Base-by-base conservation (phyloP, 2,888 invertebrate species). In the Ptilodon capucinus region DNA sequence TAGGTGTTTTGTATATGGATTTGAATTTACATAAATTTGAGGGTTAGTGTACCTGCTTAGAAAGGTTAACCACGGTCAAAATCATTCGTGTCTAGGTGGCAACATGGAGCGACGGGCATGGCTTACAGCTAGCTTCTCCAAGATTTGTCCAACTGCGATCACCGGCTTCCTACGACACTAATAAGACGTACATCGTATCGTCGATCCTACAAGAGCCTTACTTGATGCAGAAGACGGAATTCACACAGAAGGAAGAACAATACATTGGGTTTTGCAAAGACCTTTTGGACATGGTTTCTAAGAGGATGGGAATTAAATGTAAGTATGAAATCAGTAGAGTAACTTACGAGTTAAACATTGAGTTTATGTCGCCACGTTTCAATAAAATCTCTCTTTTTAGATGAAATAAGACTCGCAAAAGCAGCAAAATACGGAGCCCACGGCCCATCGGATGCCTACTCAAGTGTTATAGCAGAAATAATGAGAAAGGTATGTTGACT, bases 231-330 rank as follows among this genome's bases (percentile, higher is more conserved):
- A 94, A 94, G 51, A 91, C 57, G 0, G 82, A 82, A 2, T 94
- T 94, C 49, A 93, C 94, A 35, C 91, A 92, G 7, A 96, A 95
- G 44, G 96, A 97, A 73, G 96, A 97, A 56, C 93, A 94, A 38
- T 96, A 94, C 74, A 95, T 97, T 74, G 98, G 99, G 42, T 98
- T 97, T 80, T 97, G 97, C 86, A 97, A 98, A 76, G 98, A 98
- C 79, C 91, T 98, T 32, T 95, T 97, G 2, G 95, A 97, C 69
- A 91, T 96, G 54, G 94, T 98, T 53, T 92, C 97, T 0, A 94
- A 94, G 66, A 94, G 93, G 74, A 92, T 97, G 53, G 95, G 95
- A 48, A 97, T 97, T 61, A 95, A 95, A 80, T 98, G 97, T 97
- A 91, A 93, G 95, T 92, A 50, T n/a, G n/a, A n/a, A n/a, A n/a